Evolutionary conservation across 2,888 invertebrate genomes (phyloP).

Genomic region (Drosophila prostipennis): DNA sequence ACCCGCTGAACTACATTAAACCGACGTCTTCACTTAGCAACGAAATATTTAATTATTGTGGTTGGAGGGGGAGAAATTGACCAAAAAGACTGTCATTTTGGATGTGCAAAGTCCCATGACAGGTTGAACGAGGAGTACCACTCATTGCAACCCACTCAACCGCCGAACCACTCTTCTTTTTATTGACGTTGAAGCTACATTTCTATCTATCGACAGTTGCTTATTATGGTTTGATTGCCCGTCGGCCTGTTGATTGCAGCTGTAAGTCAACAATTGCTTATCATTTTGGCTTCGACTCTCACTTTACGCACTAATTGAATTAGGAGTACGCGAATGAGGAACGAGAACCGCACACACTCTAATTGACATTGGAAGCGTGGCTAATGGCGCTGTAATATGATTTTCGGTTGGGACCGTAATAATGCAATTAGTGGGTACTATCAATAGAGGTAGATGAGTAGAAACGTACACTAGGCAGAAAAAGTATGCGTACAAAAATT

Average conservation of each 20-base stretch:
- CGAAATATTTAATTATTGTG: constrained; percentile 27
- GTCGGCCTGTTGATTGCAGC: constrained; percentile 39
- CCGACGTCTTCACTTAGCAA: neutral
- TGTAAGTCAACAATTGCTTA: constrained; percentile 39
- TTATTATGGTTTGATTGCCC: constrained; percentile 58
- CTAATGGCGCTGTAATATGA: constrained; percentile 69
- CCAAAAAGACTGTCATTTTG: constrained; percentile 10
- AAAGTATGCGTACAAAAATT: no score
- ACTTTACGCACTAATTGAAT: constrained; percentile 53
- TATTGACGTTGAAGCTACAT: constrained; percentile 8
- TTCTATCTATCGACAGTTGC: constrained; percentile 27
- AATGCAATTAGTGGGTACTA: constrained; percentile 41
- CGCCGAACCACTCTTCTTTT: constrained; percentile 25
- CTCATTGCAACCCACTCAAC: constrained; percentile 33
- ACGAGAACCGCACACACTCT: constrained; percentile 38
- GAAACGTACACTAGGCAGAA: no score
- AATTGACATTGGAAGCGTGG: constrained; percentile 71
- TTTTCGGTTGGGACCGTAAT: constrained; percentile 42
- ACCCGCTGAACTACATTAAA: constrained; percentile 38
- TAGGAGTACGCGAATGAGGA: constrained; percentile 15
- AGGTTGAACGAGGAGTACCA: constrained; percentile 7
- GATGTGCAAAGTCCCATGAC: constrained; percentile 33
- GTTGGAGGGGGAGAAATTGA: constrained; percentile 17
- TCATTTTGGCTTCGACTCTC: constrained; percentile 47
- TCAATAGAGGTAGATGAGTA: constrained; percentile 2